Percentiles rank a stretch among this genome's conserved stretches.
Conservation (phyloP, 2,113 vertebrate genomes). For the Caranx melampygus region DNA sequence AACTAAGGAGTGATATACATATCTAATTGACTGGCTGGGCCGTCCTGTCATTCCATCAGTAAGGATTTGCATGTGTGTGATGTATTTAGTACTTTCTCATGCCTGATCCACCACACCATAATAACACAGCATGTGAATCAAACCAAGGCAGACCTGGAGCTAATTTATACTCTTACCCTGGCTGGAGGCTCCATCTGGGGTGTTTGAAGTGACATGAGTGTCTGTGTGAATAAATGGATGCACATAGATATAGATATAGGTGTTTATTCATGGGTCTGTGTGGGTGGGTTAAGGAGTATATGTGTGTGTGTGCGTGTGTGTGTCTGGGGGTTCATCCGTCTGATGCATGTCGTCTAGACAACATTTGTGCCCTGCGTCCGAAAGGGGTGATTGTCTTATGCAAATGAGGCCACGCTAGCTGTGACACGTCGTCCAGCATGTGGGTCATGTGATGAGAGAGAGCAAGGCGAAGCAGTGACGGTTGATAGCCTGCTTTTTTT, state of each 20-base stretch:
- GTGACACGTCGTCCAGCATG: constrained; percentile 81
- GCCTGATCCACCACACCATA: constrained; percentile 87
- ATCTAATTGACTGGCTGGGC: constrained; percentile 90
- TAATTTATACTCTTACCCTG: constrained; percentile 88
- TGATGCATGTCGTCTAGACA: constrained; percentile 93
- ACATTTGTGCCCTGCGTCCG: constrained; percentile 87
- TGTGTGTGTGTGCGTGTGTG: constrained; percentile 21
- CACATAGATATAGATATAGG: constrained; percentile 66
- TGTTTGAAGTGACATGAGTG: constrained; percentile 62
- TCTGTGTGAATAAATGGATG: constrained; percentile 64
- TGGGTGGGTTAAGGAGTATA: constrained; percentile 33
- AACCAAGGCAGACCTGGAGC: constrained; percentile 83
- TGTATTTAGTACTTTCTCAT: constrained; percentile 93
- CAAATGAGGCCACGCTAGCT: constrained; percentile 86
- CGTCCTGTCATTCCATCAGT: constrained; percentile 77
- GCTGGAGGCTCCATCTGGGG: constrained; percentile 66
- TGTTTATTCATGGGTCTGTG: constrained; percentile 63
- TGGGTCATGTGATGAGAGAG: constrained; percentile 74
- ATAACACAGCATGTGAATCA: constrained; percentile 70
- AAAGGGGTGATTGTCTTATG: constrained; percentile 90
- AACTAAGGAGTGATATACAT: constrained; percentile 88
- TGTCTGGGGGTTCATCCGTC: constrained; percentile 83
- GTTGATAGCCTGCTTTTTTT: constrained; percentile 73
- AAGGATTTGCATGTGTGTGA: constrained; percentile 94
- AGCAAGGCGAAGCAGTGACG: constrained; percentile 54